A percentile compares a stretch with the other conserved stretches of the same genome.
Conservation (phyloP, 2,113 vertebrate species). For the Cisticola juncidis region DNA sequence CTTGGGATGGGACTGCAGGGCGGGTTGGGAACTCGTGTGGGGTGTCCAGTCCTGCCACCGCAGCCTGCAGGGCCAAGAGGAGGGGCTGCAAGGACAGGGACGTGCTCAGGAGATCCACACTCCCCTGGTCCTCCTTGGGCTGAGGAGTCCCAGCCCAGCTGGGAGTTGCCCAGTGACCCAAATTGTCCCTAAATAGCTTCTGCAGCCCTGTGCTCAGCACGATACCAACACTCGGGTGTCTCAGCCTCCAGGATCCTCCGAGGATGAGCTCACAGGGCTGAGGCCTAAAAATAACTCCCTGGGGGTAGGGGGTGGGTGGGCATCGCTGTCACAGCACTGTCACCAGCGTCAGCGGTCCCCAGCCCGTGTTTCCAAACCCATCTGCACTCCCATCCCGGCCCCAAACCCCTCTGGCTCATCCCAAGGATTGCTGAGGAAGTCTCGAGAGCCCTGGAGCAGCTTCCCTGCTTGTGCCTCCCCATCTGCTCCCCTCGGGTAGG, state of each 20-base stretch:
- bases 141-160: background rate
- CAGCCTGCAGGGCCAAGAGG: background rate
- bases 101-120: accelerated
- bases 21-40: background rate
- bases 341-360: background rate
- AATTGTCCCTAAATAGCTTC: background rate
- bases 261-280: background rate
- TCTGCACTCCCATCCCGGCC: accelerated
- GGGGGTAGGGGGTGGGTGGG: background rate
- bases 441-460: background rate
- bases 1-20: background rate
- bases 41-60: background rate
- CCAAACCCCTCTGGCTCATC: accelerated
- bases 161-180: background rate
- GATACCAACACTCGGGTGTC: accelerated
- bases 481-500: background rate
- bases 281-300: background rate
- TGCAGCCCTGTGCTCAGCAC: background rate
- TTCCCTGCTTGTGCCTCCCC: background rate
- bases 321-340: accelerated
- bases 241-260: background rate
- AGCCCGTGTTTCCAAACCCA: background rate
- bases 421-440: background rate
- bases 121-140: background rate
- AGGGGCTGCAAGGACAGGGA: background rate